Evolutionary conservation across 2,113 vertebrate genomes (phyloP), one percentile per base, ranked within the genome.

Genomic region (Aplodontia rufa): DNA sequence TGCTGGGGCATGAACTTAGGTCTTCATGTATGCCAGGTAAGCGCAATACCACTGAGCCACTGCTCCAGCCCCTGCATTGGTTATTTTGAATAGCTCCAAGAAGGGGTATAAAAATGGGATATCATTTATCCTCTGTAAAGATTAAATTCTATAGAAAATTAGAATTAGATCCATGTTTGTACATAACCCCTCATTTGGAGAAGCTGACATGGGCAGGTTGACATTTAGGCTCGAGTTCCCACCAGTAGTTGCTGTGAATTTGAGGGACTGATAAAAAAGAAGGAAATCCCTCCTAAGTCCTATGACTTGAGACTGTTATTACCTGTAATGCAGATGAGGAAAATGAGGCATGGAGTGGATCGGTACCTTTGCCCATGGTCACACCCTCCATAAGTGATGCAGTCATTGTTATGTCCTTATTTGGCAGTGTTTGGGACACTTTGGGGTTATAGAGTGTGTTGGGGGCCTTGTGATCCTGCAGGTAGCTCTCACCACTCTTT

Each of bases 401-500:
- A 62, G 24, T 66, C 35, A 6, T n/a, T 14, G 14, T 80, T 17
- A 6, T 66, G 26, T 76, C 45, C 80, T 76, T 78, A 20, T 42
- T 71, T 13, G 37, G 32, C 35, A 86, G 76, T 51, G 30, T 42
- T 79, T 32, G 32, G 81, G 42, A 75, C 30, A 1, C n/a, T 91
- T 86, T 60, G 51, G 40, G 40, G 42, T 14, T 49, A 10, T 58
- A 55, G 51, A 32, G 32, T 47, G 20, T 68, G 42, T 58, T 28
- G 26, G 32, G 47, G 28, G 16, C 9, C 66, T 94, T 51, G 6
- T 14, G 3, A 60, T 71, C 74, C 58, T 83, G 76, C n/a, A 75
- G 22, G 35, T 74, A 4, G 47, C 10, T 88, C 47, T 97, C 78
- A 81, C 37, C 30, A 87, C 55, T 95, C 96, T 94, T 94, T 90